phyloP scores from a whole-genome alignment of 2,113 vertebrate species.

The Silurus meridionalis region DNA sequence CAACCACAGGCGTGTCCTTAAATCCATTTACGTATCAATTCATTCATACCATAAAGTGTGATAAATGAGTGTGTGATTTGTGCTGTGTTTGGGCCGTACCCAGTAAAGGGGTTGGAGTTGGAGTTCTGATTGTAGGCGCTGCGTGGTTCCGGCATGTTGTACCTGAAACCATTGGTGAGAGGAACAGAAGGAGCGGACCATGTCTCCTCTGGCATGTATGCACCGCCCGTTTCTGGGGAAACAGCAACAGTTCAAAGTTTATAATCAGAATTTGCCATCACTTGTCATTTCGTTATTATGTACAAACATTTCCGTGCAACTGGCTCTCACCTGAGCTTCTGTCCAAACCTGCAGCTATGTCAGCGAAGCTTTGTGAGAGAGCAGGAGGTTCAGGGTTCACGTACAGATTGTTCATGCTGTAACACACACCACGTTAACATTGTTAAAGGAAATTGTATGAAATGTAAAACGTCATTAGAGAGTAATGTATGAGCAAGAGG shows the following conservation, averaged over 20 bases:
- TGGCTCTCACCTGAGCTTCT: constrained; percentile 78
- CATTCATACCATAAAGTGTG: neutral
- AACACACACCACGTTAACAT: neutral
- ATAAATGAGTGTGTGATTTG: neutral
- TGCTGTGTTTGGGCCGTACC: constrained; percentile 66
- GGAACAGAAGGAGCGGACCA: constrained; percentile 85
- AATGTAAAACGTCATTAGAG: neutral
- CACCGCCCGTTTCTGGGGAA: constrained; percentile 66
- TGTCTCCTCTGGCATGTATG: constrained; percentile 80
- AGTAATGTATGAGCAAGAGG: neutral
- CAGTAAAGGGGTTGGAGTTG: constrained; percentile 71
- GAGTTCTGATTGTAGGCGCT: constrained; percentile 77
- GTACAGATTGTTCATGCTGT: constrained; percentile 67
- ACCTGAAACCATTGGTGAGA: constrained; percentile 84
- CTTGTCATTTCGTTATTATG: too few relatives aligned
- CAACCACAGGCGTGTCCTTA: neutral
- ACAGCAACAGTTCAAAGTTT: constrained; percentile 1
- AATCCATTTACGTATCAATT: neutral
- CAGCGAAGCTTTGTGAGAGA: constrained; percentile 73
- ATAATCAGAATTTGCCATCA: neutral
- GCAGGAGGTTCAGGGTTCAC: constrained; percentile 59
- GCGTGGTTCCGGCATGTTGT: constrained; percentile 79
- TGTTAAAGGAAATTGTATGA: neutral
- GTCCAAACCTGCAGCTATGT: constrained; percentile 76
- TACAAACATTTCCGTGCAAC: neutral